These are phyloP conservation scores for Oncorhynchus kisutch DNA, from an alignment of 2,113 vertebrate species.

Conservation along the genomic window DNA sequence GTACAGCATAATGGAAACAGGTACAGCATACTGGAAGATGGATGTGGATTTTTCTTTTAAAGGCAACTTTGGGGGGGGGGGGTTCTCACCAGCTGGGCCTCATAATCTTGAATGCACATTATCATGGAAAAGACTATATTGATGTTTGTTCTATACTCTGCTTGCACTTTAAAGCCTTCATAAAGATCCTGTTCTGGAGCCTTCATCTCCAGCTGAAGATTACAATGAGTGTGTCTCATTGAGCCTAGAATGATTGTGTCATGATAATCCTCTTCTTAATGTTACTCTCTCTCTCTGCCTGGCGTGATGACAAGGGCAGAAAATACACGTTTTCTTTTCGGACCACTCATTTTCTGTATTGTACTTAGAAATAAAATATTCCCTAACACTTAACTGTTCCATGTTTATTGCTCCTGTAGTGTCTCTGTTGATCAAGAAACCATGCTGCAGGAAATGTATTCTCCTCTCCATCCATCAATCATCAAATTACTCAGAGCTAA, in stretches of 20 bases:
- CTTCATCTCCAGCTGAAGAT: slow-evolving; percentile 47
- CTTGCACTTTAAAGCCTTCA: slow-evolving; percentile 55
- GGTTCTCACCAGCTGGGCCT: not conserved
- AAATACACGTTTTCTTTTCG: slow-evolving; percentile 44
- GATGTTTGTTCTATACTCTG: slow-evolving; percentile 6
- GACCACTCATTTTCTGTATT: slow-evolving; percentile 67
- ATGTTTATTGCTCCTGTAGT: not conserved
- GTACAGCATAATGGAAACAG: no score
- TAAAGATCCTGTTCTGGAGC: slow-evolving; percentile 19
- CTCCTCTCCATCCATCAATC: not conserved
- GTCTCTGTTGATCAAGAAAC: not conserved
- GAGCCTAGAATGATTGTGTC: slow-evolving; percentile 44
- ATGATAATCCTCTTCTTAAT: slow-evolving; percentile 15
- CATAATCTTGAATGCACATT: slow-evolving; percentile 60
- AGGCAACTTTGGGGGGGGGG: no score
- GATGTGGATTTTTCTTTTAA: not conserved
- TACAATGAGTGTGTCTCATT: slow-evolving; percentile 40
- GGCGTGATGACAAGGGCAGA: slow-evolving; percentile 26
- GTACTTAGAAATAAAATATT: slow-evolving; percentile 69
- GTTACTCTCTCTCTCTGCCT: slow-evolving; percentile 18
- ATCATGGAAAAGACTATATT: slow-evolving; percentile 30
- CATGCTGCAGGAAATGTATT: not conserved
- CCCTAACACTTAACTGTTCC: slow-evolving; percentile 17
- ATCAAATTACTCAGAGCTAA: not conserved
- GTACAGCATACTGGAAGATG: not conserved